Evolutionary conservation across 2,113 vertebrate genomes (phyloP).

Genomic region (Anolis carolinensis): DNA sequence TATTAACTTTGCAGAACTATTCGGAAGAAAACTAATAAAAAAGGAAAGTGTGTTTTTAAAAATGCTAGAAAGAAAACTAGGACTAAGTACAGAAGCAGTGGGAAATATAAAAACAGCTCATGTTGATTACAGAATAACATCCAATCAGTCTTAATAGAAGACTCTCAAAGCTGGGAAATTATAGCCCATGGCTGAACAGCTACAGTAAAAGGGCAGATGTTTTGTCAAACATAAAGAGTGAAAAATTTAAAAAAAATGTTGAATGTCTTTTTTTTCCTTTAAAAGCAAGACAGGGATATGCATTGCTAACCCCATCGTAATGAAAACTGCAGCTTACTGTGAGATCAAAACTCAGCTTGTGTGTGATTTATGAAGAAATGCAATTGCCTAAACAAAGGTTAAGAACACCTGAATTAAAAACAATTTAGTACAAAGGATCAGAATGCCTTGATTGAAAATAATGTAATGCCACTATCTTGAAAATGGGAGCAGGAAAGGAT

Average conservation of each 20-base stretch:
- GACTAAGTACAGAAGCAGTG: constrained; percentile 27
- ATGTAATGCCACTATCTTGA: neutral
- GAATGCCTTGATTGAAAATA: neutral
- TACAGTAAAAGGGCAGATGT: constrained; percentile 21
- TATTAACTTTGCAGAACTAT: constrained; percentile 6
- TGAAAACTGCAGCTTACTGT: neutral
- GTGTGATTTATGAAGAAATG: neutral
- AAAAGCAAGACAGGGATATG: neutral
- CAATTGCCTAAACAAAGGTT: no score
- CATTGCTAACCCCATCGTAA: neutral
- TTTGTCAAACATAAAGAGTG: neutral
- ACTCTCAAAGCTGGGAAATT: constrained; percentile 10
- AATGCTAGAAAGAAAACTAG: constrained; percentile 13
- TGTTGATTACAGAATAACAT: constrained; percentile 38
- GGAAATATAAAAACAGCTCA: constrained; percentile 42
- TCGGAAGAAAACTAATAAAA: constrained; percentile 26
- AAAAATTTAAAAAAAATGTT: neutral
- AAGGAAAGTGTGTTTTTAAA: constrained; percentile 30
- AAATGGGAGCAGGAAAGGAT: neutral
- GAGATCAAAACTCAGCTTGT: neutral
- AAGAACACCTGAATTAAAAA: no score
- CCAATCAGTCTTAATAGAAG: constrained; percentile 36
- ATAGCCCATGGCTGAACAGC: neutral
- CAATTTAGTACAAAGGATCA: no score
- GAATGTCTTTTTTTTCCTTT: neutral